Conservation (phyloP, 2,888 invertebrate species). For the Chalcis sispes region DNA sequence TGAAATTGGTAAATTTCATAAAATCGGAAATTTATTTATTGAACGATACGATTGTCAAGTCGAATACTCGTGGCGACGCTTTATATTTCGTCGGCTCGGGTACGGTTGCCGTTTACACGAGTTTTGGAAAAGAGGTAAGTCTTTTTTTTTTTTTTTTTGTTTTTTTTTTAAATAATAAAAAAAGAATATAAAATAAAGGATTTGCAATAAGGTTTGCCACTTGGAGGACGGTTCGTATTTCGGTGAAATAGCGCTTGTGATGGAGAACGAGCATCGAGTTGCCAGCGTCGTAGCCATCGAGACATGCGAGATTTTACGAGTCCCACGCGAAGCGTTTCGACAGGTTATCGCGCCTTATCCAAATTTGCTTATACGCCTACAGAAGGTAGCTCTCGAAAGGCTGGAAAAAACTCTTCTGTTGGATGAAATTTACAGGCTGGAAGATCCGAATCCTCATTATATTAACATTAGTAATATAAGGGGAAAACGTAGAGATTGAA, state of each 20-base stretch:
- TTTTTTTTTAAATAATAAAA: too few relatives aligned
- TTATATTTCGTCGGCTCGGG: slow-evolving; percentile 76
- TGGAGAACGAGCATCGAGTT: slow-evolving; percentile 72
- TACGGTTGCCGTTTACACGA: slow-evolving; percentile 75
- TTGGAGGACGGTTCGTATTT: slow-evolving; percentile 76
- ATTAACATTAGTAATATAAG: slow-evolving; percentile 66
- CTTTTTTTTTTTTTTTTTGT: background rate
- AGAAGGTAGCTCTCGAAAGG: slow-evolving; percentile 66
- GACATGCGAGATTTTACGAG: slow-evolving; percentile 74
- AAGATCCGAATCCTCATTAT: slow-evolving; percentile 35
- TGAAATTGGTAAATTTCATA: slow-evolving; percentile 68
- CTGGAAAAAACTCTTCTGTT: slow-evolving; percentile 61
- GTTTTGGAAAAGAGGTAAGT: slow-evolving; percentile 73
- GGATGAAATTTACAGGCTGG: slow-evolving; percentile 54
- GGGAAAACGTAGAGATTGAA: slow-evolving; percentile 27
- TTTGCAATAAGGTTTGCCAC: slow-evolving; percentile 73
- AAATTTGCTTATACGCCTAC: slow-evolving; percentile 69
- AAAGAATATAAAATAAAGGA: too few relatives aligned
- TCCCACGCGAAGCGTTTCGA: slow-evolving; percentile 73
- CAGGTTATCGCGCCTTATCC: slow-evolving; percentile 72
- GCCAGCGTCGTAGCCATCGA: slow-evolving; percentile 76
- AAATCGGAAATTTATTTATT: slow-evolving; percentile 72
- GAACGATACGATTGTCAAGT: slow-evolving; percentile 73
- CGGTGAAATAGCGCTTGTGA: slow-evolving; percentile 76
- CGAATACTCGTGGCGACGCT: slow-evolving; percentile 70